phyloP scores from a whole-genome alignment of 2,797 vertebrate species.

The Myripristis murdjan region DNA sequence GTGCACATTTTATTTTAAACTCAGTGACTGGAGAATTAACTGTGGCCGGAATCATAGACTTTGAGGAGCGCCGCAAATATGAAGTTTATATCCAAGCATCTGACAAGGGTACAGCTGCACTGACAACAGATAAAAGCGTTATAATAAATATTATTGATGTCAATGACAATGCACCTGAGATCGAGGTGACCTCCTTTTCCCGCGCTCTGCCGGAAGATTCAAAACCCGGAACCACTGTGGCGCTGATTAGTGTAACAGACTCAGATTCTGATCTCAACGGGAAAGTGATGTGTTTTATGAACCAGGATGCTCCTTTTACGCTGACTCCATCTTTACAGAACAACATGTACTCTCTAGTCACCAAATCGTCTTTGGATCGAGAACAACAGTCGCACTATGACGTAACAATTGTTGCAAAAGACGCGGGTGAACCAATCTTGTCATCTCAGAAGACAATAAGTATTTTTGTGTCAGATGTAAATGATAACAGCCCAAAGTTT shows the following conservation, averaged over 20 bases:
- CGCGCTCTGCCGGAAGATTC: slow-evolving; percentile 73
- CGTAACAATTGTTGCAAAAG: slow-evolving; percentile 64
- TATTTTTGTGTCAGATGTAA: slow-evolving; percentile 72
- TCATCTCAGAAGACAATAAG: slow-evolving; percentile 65
- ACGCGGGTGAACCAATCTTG: slow-evolving; percentile 70
- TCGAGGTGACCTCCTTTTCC: slow-evolving; percentile 80
- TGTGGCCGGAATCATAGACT: slow-evolving; percentile 65
- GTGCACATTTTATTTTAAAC: slow-evolving; percentile 55
- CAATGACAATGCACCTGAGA: slow-evolving; percentile 75
- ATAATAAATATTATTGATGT: slow-evolving; percentile 60
- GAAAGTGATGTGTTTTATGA: slow-evolving; percentile 55
- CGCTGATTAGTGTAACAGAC: slow-evolving; percentile 71
- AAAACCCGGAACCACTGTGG: slow-evolving; percentile 66
- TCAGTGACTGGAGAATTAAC: slow-evolving; percentile 69
- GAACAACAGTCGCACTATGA: slow-evolving; percentile 67
- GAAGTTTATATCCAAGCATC: slow-evolving; percentile 69
- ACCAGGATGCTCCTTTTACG: slow-evolving; percentile 57
- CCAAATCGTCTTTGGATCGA: slow-evolving; percentile 71
- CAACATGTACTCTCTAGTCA: slow-evolving; percentile 69
- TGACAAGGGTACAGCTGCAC: slow-evolving; percentile 53
- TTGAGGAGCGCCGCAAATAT: slow-evolving; percentile 65
- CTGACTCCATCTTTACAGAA: slow-evolving; percentile 58
- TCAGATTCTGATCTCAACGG: slow-evolving; percentile 71
- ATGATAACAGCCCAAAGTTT: slow-evolving; percentile 86
- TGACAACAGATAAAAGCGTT: slow-evolving; percentile 58